These are phyloP conservation scores for Ptychoptera contaminata DNA, from an alignment of 2,888 invertebrate genomes.

Conservation along the genomic window DNA sequence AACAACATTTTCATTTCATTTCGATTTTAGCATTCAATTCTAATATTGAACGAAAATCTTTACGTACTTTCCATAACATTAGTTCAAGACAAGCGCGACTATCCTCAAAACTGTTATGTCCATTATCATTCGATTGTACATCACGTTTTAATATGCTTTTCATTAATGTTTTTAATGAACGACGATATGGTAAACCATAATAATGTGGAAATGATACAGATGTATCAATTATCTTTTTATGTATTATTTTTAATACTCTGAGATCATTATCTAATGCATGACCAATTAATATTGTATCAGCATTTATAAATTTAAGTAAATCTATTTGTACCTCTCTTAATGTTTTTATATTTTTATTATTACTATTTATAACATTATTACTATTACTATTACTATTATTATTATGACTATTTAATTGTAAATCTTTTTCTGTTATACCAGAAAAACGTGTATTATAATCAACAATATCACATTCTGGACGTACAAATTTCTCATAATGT, in stretches of 20 bases:
- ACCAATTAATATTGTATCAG: constrained; percentile 81
- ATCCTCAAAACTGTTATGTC: constrained; percentile 91
- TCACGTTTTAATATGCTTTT: constrained; percentile 55
- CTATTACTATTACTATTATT: no score
- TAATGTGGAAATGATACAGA: constrained; percentile 76
- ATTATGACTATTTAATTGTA: constrained; percentile 24
- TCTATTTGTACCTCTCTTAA: constrained; percentile 72
- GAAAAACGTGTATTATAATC: constrained; percentile 95
- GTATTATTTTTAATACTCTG: constrained; percentile 68
- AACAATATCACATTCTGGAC: constrained; percentile 65
- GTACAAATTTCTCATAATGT: constrained; percentile 72
- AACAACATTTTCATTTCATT: no score
- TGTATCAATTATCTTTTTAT: constrained; percentile 77
- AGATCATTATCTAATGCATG: constrained; percentile 93
- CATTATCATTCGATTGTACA: constrained; percentile 59
- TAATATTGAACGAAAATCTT: constrained; percentile 25
- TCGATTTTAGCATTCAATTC: no score
- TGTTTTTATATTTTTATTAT: constrained; percentile 42
- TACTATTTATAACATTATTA: neutral
- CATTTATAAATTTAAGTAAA: constrained; percentile 60
- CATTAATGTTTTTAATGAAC: constrained; percentile 66
- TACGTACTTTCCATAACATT: constrained; percentile 59
- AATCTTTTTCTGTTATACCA: constrained; percentile 60
- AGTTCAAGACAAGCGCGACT: constrained; percentile 80
- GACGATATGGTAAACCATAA: constrained; percentile 65